Conservation (phyloP, 2,888 invertebrate genomes). For the Globia sparganii region DNA sequence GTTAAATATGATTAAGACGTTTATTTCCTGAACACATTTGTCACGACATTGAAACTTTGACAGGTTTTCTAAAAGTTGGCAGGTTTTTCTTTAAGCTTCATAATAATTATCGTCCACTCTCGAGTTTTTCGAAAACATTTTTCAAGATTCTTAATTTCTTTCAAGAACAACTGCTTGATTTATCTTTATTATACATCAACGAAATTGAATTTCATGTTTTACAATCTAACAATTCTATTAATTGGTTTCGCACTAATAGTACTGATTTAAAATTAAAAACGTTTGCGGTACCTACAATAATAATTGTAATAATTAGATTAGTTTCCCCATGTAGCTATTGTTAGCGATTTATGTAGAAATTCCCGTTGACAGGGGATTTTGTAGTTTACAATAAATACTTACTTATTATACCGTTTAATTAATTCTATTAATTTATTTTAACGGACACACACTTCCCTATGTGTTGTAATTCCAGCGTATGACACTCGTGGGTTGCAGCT, state of each 20-base stretch:
- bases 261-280: not conserved
- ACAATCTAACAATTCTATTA: not conserved
- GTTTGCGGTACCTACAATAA: not conserved
- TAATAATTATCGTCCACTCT: too few relatives aligned
- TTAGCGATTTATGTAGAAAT: constrained; percentile 22
- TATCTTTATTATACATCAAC: not conserved
- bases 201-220: constrained; percentile 9
- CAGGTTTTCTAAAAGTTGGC: not conserved
- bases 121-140: not conserved
- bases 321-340: constrained; percentile 23
- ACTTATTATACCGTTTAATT: not conserved
- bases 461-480: too few relatives aligned
- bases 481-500: too few relatives aligned
- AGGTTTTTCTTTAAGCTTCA: not conserved
- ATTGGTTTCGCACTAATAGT: constrained; percentile 2
- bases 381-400: constrained; percentile 13
- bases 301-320: not conserved
- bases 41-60: constrained; percentile 8
- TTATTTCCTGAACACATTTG: not conserved
- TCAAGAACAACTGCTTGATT: not conserved
- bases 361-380: not conserved
- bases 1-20: not conserved
- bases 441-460: too few relatives aligned
- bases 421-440: too few relatives aligned
- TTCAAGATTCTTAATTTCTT: not conserved